A percentile compares a stretch with the other conserved stretches of the same genome.
Evolutionary conservation across 1,140 invertebrate species (phyloP).

Genomic region (Zaprionus ornatus): DNA sequence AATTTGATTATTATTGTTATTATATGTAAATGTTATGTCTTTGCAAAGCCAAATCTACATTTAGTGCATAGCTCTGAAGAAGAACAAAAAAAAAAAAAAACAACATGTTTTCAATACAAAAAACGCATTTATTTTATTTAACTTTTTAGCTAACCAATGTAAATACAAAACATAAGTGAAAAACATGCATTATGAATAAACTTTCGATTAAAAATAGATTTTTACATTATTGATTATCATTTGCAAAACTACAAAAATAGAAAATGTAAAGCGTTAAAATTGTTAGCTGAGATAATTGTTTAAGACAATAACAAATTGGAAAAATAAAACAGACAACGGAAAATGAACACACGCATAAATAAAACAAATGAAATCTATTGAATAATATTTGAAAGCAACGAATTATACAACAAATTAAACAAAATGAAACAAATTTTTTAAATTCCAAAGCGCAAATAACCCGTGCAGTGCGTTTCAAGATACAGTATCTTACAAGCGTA

Average conservation of each 20-base stretch:
- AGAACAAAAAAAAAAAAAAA: neutral
- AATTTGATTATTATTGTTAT: slow-evolving; percentile 44
- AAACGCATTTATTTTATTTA: slow-evolving; percentile 73
- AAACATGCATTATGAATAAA: slow-evolving; percentile 13
- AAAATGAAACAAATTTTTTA: slow-evolving; percentile 20
- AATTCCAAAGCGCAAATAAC: neutral
- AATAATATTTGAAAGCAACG: slow-evolving; percentile 64
- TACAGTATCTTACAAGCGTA: neutral
- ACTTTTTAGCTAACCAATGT: slow-evolving; percentile 43
- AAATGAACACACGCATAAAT: slow-evolving; percentile 6
- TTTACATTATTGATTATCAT: slow-evolving; percentile 28
- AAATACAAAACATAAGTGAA: slow-evolving; percentile 43
- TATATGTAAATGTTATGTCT: slow-evolving; percentile 63
- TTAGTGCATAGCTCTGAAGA: slow-evolving; percentile 58
- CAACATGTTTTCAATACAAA: slow-evolving; percentile 57
- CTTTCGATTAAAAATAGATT: slow-evolving; percentile 26
- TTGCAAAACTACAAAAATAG: slow-evolving; percentile 6
- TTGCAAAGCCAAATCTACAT: slow-evolving; percentile 74
- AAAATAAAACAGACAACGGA: slow-evolving; percentile 24
- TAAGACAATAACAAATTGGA: slow-evolving; percentile 77
- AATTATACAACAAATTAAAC: slow-evolving; percentile 52
- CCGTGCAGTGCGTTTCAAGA: neutral
- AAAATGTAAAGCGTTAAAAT: slow-evolving; percentile 47
- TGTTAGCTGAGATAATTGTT: slow-evolving; percentile 71
- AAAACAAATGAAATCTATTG: slow-evolving; percentile 29